Percentiles rank a stretch among this genome's conserved stretches.
These are phyloP conservation scores for Myodes glareolus DNA, from an alignment of 2,113 vertebrate genomes.

Conservation along the genomic window DNA sequence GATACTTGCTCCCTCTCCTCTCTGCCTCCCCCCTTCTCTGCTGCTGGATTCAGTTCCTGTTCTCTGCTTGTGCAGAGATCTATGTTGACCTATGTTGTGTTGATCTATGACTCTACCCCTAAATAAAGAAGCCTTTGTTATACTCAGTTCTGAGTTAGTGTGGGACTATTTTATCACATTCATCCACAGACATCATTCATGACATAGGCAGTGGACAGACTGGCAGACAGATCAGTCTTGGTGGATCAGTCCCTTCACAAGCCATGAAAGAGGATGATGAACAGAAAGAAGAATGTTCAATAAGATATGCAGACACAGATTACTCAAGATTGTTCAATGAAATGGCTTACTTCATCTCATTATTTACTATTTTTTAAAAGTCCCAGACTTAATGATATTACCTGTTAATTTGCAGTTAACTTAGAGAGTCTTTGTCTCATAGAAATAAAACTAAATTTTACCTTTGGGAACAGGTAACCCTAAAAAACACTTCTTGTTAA, in stretches of 20 bases:
- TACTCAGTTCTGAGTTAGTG: too few relatives aligned
- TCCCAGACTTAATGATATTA: background rate
- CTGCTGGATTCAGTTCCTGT: too few relatives aligned
- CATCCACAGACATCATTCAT: background rate
- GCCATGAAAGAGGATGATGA: background rate
- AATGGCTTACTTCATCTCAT: background rate
- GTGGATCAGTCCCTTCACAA: background rate
- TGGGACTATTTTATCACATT: too few relatives aligned
- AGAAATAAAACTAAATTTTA: slow-evolving; percentile 35
- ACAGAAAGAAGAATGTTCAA: background rate
- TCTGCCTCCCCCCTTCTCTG: too few relatives aligned
- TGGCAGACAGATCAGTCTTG: background rate
- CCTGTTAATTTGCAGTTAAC: background rate
- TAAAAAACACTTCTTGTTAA: background rate
- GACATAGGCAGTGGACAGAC: background rate
- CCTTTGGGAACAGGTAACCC: background rate
- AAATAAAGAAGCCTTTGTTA: too few relatives aligned
- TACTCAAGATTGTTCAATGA: background rate
- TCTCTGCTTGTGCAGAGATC: too few relatives aligned
- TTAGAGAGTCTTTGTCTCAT: background rate
- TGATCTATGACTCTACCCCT: too few relatives aligned
- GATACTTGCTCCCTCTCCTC: too few relatives aligned
- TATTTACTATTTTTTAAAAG: slow-evolving; percentile 10
- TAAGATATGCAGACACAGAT: background rate
- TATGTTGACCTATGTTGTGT: too few relatives aligned